Percentiles rank a stretch among this genome's conserved stretches.
phyloP scores from a whole-genome alignment of 1,140 invertebrate species.

The Ptiloglossa arizonensis region DNA sequence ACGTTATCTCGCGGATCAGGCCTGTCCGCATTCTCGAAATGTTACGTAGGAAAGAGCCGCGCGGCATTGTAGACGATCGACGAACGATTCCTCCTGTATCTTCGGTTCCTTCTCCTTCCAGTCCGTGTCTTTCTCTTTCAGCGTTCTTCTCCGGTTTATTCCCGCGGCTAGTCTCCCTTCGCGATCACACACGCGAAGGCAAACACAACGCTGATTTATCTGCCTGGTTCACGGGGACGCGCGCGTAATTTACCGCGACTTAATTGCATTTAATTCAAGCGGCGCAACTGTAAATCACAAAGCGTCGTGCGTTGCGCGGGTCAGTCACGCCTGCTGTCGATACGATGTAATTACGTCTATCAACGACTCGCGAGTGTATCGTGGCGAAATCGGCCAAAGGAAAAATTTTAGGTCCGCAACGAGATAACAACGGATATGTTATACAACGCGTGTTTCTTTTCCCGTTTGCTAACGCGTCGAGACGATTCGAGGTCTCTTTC shows the following conservation, averaged over 20 bases:
- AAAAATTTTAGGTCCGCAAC: slow-evolving; percentile 20
- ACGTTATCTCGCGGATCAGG: slow-evolving; percentile 64
- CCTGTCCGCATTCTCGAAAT: slow-evolving; percentile 57
- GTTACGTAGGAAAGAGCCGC: slow-evolving; percentile 24
- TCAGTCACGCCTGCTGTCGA: slow-evolving; percentile 61
- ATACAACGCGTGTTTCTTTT: background rate
- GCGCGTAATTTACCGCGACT: slow-evolving; percentile 72
- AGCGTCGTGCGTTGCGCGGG: slow-evolving; percentile 67
- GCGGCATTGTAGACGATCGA: slow-evolving; percentile 24
- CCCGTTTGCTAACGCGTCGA: background rate
- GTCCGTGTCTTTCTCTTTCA: background rate
- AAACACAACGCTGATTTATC: slow-evolving; percentile 71
- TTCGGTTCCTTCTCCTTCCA: background rate
- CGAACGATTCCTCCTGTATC: slow-evolving; percentile 23
- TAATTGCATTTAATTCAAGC: slow-evolving; percentile 75
- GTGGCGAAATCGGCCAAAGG: background rate
- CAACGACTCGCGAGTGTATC: slow-evolving; percentile 43
- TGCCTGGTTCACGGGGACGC: slow-evolving; percentile 50
- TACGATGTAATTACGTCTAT: slow-evolving; percentile 70
- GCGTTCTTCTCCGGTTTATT: slow-evolving; percentile 9
- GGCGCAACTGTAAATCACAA: slow-evolving; percentile 73
- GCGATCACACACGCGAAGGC: slow-evolving; percentile 65
- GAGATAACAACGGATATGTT: background rate
- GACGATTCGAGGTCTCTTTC: background rate
- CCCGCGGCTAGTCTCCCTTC: slow-evolving; percentile 17